Base-by-base conservation (phyloP, 2,888 invertebrate species). In the Eupithecia pulchellata region DNA sequence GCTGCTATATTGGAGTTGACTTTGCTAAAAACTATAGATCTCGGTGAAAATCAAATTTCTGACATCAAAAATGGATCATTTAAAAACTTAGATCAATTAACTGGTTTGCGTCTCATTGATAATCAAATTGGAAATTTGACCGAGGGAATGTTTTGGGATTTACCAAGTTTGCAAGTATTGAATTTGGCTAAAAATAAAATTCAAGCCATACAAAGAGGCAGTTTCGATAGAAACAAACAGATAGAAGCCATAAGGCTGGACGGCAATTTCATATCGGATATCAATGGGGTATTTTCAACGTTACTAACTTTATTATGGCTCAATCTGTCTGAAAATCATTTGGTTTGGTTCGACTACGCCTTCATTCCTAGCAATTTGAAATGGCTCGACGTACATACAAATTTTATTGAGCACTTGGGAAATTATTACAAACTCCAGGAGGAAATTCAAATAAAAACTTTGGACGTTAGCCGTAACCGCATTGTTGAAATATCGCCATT, bases 301-400 rank as follows among this genome's bases (percentile, higher is more conserved):
- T 93, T 98, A 71, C 95, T 97, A 34, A 97, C 97, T 79, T 94
- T 98, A 69, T 91, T 98, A 81, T 97, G 98, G 97, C 93, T 98
- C 66, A 98, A 98, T 93, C 95, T 98, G 61, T 98, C 98, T 11
- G 97, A 98, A 89, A 98, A 98, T 92, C 97, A 97, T 90, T 95
- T 98, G 82, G 97, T 97, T 62, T 98, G 98, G 97, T 98, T 98
- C 90, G 98, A 98, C 89, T 98, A 98, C 83, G 98, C 98, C 30
- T 97, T 98, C 84, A 96, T 98, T 79, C 98, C 98, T 1, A 96
- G 96, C 75, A 97, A 97, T 87, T 95, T 98, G 52, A 97, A 97
- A 89, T 98, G 98, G 97, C 92, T 98, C 80, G 98, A 98, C 83
- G 96, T 98, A 75, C 98, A 98, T 85, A 96, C 97, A 67, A 98